phyloP scores from a whole-genome alignment of 2,888 invertebrate species.

The Dascillus cervinus region DNA sequence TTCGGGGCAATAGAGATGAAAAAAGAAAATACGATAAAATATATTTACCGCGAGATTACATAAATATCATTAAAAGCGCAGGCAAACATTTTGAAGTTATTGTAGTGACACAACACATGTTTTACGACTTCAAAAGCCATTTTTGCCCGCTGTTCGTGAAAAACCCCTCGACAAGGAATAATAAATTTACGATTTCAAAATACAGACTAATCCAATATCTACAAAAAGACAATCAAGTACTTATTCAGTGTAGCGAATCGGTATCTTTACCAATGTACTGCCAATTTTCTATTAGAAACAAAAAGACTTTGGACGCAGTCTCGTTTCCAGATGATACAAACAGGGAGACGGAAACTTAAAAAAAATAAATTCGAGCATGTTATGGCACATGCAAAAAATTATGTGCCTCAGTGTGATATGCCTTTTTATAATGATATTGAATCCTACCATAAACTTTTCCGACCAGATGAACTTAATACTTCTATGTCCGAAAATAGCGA shows the following conservation, averaged over 20 bases:
- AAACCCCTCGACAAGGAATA: background rate
- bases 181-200: slow-evolving; percentile 1
- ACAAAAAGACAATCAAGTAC: background rate
- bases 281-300: background rate
- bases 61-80: slow-evolving; percentile 4
- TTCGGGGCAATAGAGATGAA: slow-evolving; percentile 4
- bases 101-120: slow-evolving; percentile 4
- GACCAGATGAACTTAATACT: slow-evolving; percentile 1
- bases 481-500: slow-evolving; percentile 1
- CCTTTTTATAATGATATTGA: slow-evolving; percentile 7
- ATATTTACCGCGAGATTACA: slow-evolving; percentile 5
- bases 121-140: slow-evolving; percentile 1
- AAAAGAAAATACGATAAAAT: slow-evolving; percentile 2
- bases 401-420: slow-evolving; percentile 9
- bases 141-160: slow-evolving; percentile 2
- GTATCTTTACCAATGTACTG: background rate
- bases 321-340: slow-evolving; percentile 1
- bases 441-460: slow-evolving; percentile 8
- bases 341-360: slow-evolving; percentile 3
- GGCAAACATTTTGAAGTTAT: slow-evolving; percentile 3
- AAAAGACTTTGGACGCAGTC: background rate
- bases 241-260: slow-evolving; percentile 1
- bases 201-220: slow-evolving; percentile 1
- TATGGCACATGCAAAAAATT: slow-evolving; percentile 10
- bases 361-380: slow-evolving; percentile 10